Evolutionary conservation across 92 coral and sea anemone genomes (phyloP), one percentile per base, ranked within the genome.

Genomic region (Galaxea fascicularis): DNA sequence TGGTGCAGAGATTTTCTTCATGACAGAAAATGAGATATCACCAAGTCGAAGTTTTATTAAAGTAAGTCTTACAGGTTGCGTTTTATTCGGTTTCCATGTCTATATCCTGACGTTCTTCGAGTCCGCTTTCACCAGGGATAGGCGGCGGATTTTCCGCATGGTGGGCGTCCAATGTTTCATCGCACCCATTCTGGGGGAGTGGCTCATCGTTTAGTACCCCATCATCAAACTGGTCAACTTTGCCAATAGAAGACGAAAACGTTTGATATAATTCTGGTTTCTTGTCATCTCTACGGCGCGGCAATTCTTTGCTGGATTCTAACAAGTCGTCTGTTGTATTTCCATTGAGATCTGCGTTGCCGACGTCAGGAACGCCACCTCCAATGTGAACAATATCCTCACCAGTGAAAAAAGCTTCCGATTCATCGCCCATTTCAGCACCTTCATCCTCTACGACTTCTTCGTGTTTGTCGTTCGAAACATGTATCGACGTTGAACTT

Each of bases 391-490:
- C 27, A 29, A 51, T 18, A 18, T 29, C 75, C 0, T 15, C 59
- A 21, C 28, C 29, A 10, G 8, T 64, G 20, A 11, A 62, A 62
- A 27, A 7, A 18, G n/a, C 52, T 20, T 31, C 52, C 1, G 76
- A 18, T 66, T 79, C 84, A 30, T n/a, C 49, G 10, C 4, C 54
- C 84, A 79, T 79, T 65, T 79, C 84, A 67, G 22, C 31, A 29
- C 66, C 75, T 66, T 79, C 74, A 35, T 1, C 30, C 6, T 11
- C 28, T 24, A 0, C 51, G 35, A 8, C 51, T 14, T 8, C 44
- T 14, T 11, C n/a, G 15, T 13, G 39, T 8, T 10, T 27, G 16
- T 27, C 73, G 27, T 79, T 65, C 21, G 58, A 21, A 26, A 24
- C 54, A 21, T n/a, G 52, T 25, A 65, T 27, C 18, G 63, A 65